phyloP scores from a whole-genome alignment of 2,113 vertebrate species.

The Picathartes gymnocephalus region DNA sequence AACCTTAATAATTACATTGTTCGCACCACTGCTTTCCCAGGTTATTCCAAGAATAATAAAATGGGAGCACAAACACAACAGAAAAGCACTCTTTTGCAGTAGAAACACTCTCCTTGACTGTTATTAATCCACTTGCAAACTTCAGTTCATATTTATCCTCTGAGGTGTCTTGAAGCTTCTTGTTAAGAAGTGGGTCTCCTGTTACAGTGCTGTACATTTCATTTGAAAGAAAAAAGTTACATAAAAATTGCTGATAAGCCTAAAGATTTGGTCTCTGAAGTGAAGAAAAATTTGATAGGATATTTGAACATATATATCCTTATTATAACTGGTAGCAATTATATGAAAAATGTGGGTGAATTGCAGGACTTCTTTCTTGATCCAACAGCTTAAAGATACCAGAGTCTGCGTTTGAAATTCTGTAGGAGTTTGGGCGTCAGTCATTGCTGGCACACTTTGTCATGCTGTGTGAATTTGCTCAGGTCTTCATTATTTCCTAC shows the following conservation, averaged over 20 bases:
- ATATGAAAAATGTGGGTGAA: background rate
- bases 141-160: background rate
- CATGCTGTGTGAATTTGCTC: background rate
- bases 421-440: background rate
- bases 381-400: background rate
- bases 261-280: background rate
- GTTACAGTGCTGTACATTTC: background rate
- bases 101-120: background rate
- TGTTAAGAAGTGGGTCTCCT: background rate
- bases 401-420: fast-evolving
- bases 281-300: background rate
- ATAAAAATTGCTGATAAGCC: background rate
- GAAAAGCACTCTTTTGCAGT: background rate
- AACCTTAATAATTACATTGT: conserved; percentile 5
- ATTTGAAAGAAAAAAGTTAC: background rate
- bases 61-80: background rate
- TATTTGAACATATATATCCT: background rate
- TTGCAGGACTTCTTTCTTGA: background rate
- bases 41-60: conserved; percentile 49
- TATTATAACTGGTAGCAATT: background rate
- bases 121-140: conserved; percentile 1
- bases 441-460: background rate
- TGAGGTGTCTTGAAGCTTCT: background rate
- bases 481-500: background rate
- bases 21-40: background rate